Evolutionary conservation across 2,113 vertebrate genomes (phyloP), one percentile per base, ranked within the genome.

Genomic region (Misgurnus anguillicaudatus): DNA sequence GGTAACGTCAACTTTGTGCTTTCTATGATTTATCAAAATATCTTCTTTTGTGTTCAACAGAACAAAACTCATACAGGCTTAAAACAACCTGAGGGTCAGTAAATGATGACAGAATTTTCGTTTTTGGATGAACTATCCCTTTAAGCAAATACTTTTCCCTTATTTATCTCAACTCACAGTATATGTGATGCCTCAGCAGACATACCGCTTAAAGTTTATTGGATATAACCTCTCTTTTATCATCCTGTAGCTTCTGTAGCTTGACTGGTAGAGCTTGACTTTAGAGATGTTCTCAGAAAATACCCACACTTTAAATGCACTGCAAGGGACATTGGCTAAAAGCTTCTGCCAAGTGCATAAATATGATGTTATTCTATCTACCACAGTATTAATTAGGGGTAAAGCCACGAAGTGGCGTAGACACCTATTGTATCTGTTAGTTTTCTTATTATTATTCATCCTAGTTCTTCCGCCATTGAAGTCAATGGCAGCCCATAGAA

Each of bases 151-250:
- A 19, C 14, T 36, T 74, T 57, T 3, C 53, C 24, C 24, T 57
- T 57, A 19, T 57, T 61, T 74, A 61, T 9, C 57, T 62, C 14
- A 60, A 24, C 55, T 42, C n/a, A 42, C 58, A 73, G 53, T 73
- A 60, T 39, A 6, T 42, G 11, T 14, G 42, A 24, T 73, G 70
- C 55, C 38, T 73, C 6, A 42, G 39, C 19, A 6, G 55, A 58
- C 53, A 16, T 14, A 72, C 17, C 39, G 10, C 36, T 41, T 9
- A 41, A 72, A 48, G 21, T 51, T 47, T 24, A 48, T 68, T 68
- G 19, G 42, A 11, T 31, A 48, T 48, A 45, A 48, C 2, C 70
- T 60, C 38, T 45, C 70, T 42, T 73, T 60, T 60, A 38, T 73
- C 21, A 38, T 58, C 58, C 38, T 24, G 38, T 21, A 60, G 38